Base-by-base conservation (phyloP, 1,140 invertebrate genomes). In the Brachionus sp. region DNA sequence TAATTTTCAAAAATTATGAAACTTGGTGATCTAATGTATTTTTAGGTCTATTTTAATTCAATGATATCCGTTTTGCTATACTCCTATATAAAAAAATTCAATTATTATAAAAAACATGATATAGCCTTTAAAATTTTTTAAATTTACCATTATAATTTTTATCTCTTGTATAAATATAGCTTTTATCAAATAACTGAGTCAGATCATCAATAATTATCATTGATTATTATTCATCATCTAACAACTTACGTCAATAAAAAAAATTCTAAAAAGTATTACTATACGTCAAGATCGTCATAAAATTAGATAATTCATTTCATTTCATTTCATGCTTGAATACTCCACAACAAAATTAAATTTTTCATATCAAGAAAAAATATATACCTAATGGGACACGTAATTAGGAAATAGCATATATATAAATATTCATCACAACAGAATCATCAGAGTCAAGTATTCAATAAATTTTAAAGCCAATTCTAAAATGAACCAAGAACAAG, bases 251-350 rank as follows among this genome's bases (percentile, higher is more conserved):
- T 57, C 50, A 57, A 7, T 19, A 19, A 57, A 9, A 19, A 23
- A 53, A 57, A 57, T 57, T 19, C 16, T 4, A 50, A 50, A 50
- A 19, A 25, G 50, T 19, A 57, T 57, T 23, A 57, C 5, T 57
- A 19, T 7, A 57, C 50, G 50, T 57, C 50, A 57, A 19, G 16
- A 25, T 3, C 16, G 19, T 57, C n/a, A 23, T 19, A 19, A 23
- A 19, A 25, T 57, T n/a, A 57, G 50, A 19, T 29, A 29, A 29
- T 29, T 29, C 50, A 57, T 57, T 57, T 57, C 50, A 57, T 57
- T 57, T 57, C 50, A 57, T 57, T 57, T 57, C 50, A 57, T 57
- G 50, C n/a, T 57, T 57, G 50, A 57, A 57, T 23, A 57, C 50
- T 10, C 16, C 7, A 19, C 50, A 57, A 57, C 50, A 57, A 57